Evolutionary conservation across 2,113 vertebrate genomes (phyloP).

Genomic region (Halcyon malimbica): DNA sequence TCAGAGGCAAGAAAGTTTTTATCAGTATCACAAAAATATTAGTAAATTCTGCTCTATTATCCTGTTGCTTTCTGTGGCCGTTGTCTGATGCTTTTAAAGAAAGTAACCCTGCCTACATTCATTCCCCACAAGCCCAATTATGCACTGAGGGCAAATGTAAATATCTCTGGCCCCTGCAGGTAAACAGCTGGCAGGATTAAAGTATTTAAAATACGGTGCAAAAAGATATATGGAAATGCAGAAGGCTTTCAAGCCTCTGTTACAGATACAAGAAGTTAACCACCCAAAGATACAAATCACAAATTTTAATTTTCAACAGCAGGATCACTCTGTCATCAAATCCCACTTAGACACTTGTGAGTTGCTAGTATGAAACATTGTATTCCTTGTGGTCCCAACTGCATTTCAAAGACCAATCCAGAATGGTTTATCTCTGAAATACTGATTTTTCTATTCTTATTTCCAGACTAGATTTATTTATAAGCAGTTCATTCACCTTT

Average conservation of each 20-base stretch:
- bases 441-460: not conserved
- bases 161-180: constrained; percentile 32
- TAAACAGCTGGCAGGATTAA: constrained; percentile 58
- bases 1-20: not conserved
- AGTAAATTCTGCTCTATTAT: not conserved
- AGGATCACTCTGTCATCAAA: not conserved
- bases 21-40: not conserved
- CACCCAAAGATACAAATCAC: constrained; percentile 12
- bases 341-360: not conserved
- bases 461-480: not conserved
- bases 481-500: not conserved
- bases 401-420: not conserved
- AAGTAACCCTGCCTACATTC: not conserved
- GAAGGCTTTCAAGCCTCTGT: constrained; percentile 11
- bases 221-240: constrained; percentile 40
- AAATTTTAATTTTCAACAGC: constrained; percentile 1
- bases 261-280: constrained; percentile 22
- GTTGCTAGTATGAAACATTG: not conserved
- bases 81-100: constrained; percentile 20
- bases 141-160: constrained; percentile 34
- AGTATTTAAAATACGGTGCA: constrained; percentile 28
- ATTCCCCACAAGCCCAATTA: constrained; percentile 14
- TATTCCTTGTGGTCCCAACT: not conserved
- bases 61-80: not conserved
- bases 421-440: not conserved